A percentile compares a stretch with the other conserved stretches of the same genome.
Evolutionary conservation across 2,797 vertebrate genomes (phyloP).

Genomic region (Chaunax sp.): DNA sequence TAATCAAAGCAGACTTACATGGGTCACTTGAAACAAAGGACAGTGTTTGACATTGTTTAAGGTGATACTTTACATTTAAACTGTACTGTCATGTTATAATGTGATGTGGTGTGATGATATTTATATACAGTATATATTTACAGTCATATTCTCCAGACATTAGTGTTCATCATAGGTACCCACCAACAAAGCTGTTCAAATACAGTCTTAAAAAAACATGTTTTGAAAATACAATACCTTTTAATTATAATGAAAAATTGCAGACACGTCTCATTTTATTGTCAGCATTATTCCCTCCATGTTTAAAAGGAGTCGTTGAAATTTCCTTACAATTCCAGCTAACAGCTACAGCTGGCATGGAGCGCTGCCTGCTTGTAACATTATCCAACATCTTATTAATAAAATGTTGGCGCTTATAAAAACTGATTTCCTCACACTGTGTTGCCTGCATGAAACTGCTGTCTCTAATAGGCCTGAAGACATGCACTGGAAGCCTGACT

Average conservation of each 20-base stretch:
- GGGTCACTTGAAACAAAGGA: too few relatives aligned
- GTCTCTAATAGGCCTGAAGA: constrained; percentile 15
- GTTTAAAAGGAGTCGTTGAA: constrained; percentile 13
- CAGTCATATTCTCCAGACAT: neutral
- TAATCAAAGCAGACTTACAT: too few relatives aligned
- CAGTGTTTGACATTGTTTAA: too few relatives aligned
- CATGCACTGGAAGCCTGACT: constrained; percentile 7
- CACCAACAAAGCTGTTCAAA: neutral
- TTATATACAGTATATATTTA: too few relatives aligned
- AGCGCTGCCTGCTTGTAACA: constrained; percentile 37
- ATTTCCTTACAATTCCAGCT: constrained; percentile 21
- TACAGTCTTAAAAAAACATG: neutral
- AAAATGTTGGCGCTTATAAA: constrained; percentile 47
- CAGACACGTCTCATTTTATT: constrained; percentile 5
- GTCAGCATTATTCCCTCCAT: constrained; percentile 12
- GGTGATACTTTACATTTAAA: neutral
- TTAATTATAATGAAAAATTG: neutral
- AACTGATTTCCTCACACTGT: constrained; percentile 38
- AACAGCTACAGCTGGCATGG: constrained; percentile 37
- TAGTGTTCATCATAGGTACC: neutral
- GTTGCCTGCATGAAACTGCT: constrained; percentile 6
- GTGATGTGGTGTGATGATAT: too few relatives aligned
- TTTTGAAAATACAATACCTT: constrained; percentile 4
- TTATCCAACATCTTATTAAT: constrained; percentile 55
- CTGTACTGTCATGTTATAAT: too few relatives aligned